A percentile compares a stretch with the other conserved stretches of the same genome.
Evolutionary conservation across 2,888 invertebrate species (phyloP).

Genomic region (Drosophila infuscata): DNA sequence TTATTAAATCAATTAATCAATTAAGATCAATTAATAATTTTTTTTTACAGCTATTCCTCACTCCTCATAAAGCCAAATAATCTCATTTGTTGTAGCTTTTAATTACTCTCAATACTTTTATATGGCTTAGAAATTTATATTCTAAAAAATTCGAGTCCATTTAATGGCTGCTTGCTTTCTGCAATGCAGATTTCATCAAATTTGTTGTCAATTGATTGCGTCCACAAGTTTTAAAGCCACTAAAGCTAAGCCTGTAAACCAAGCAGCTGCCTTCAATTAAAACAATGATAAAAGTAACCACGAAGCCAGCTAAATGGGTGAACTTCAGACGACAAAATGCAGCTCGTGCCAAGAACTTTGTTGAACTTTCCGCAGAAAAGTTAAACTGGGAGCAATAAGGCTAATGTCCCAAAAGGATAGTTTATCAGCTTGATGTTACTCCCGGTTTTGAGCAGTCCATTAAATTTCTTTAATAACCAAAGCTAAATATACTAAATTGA

Average conservation of each 20-base stretch:
- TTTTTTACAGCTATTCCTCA: background rate
- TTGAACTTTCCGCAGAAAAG: conserved; percentile 44
- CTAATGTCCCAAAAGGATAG: conserved; percentile 8
- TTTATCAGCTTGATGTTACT: background rate
- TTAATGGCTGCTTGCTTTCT: conserved; percentile 5
- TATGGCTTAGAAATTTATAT: background rate
- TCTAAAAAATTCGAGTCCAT: background rate
- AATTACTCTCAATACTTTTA: background rate
- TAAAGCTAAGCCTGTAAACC: conserved; percentile 3
- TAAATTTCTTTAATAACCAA: conserved; percentile 3
- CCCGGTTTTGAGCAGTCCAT: conserved; percentile 4
- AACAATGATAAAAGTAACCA: conserved; percentile 40
- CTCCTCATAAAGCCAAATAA: background rate
- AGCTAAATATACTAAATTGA: conserved; percentile 16
- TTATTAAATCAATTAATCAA: background rate
- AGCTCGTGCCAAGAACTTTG: conserved; percentile 43
- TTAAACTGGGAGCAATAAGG: conserved; percentile 17
- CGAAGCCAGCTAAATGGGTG: conserved; percentile 23
- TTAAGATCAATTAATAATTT: background rate
- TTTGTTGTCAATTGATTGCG: conserved; percentile 41
- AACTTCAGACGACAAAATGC: conserved; percentile 33
- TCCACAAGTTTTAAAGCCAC: conserved; percentile 44
- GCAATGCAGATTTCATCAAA: conserved; percentile 34
- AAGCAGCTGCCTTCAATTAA: conserved; percentile 57
- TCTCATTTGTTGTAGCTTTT: background rate